Percentiles rank a stretch among this genome's conserved stretches.
Conservation (phyloP, 2,888 invertebrate species). For the Lycophotia porphyrea region DNA sequence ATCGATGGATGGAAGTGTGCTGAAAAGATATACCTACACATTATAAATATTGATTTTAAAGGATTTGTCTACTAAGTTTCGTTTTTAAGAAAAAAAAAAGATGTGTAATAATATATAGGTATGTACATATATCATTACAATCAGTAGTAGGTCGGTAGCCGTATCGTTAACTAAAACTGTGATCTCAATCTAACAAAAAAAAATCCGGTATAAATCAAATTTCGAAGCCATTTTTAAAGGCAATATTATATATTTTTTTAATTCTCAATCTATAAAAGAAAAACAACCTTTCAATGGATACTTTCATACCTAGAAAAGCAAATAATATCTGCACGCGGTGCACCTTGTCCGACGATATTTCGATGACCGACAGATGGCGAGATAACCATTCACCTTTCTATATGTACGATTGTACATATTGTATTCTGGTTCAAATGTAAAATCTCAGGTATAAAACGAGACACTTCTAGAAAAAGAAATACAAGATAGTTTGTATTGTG, state of each 20-base stretch:
- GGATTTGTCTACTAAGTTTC: too few relatives aligned
- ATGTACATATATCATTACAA: background rate
- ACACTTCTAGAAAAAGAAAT: background rate
- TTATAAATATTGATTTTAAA: too few relatives aligned
- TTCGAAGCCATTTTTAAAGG: background rate
- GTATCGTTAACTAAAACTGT: background rate
- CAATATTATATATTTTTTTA: background rate
- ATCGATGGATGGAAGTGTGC: background rate
- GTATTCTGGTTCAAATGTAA: background rate
- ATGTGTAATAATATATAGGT: background rate
- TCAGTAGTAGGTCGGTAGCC: background rate
- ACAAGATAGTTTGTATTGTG: constrained; percentile 6
- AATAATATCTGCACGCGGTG: constrained; percentile 17
- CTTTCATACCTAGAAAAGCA: background rate
- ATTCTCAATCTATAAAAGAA: background rate
- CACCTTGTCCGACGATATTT: constrained; percentile 33
- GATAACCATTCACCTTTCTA: constrained; percentile 12
- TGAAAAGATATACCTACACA: background rate
- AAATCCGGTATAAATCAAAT: background rate
- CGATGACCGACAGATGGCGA: constrained; percentile 32
- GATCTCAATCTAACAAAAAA: background rate
- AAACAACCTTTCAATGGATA: constrained; percentile 4
- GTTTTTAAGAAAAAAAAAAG: too few relatives aligned
- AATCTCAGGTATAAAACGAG: background rate
- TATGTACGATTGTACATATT: background rate